Conservation (phyloP, 2,113 vertebrate genomes). For the Cyanoderma ruficeps region DNA sequence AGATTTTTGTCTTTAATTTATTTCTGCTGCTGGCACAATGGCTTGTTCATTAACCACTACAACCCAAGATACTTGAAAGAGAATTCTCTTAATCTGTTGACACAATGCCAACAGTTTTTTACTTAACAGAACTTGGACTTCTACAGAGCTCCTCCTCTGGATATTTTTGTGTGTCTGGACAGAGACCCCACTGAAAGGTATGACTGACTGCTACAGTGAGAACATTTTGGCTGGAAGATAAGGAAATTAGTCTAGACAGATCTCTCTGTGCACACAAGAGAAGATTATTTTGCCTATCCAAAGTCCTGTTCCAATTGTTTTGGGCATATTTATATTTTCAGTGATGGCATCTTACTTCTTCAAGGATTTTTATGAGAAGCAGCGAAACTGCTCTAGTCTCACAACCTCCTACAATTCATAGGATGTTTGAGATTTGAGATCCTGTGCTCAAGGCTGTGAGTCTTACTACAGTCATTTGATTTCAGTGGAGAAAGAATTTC, state of each 20-base stretch:
- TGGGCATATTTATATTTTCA: neutral
- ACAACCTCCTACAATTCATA: neutral
- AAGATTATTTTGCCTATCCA: conserved; percentile 39
- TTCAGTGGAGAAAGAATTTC: neutral
- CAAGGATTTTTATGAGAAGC: conserved; percentile 29
- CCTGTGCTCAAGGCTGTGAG: neutral
- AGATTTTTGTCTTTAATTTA: neutral
- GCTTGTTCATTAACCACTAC: neutral
- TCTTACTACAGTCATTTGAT: neutral
- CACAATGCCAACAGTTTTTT: neutral
- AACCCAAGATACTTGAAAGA: neutral
- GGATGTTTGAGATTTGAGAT: neutral
- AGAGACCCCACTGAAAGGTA: neutral
- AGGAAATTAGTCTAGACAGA: conserved; percentile 24
- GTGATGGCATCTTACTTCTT: neutral
- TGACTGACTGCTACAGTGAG: neutral
- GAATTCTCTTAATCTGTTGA: neutral
- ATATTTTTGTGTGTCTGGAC: conserved; percentile 4
- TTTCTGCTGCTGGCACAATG: neutral
- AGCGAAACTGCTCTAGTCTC: neutral
- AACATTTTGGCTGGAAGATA: conserved; percentile 35
- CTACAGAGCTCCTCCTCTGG: neutral
- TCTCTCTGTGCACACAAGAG: neutral
- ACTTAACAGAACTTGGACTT: neutral
- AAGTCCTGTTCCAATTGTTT: neutral